Evolutionary conservation across 2,113 vertebrate species (phyloP), one percentile per base, ranked within the genome.

Genomic region (Vulpes lagopus): DNA sequence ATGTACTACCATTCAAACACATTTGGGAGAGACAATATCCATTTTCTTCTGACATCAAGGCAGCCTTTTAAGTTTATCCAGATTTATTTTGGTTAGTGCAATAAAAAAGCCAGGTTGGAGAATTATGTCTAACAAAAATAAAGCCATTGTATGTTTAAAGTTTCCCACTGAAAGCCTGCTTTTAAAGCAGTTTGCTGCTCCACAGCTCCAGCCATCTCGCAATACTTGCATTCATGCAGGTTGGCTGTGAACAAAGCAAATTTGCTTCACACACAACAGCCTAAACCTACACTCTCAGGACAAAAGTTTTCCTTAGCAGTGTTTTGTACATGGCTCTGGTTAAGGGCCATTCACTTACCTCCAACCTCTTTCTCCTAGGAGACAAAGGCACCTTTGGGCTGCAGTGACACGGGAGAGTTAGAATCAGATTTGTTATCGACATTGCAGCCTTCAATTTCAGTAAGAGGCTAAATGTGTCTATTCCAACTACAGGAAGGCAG

Each of bases 371-470:
- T 98, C 92, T 98, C 96, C 78, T 89, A 91, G 87, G 95, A 98
- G 93, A 98, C 98, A 98, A 98, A 98, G 97, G 88, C 96, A 98
- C 95, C 95, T 97, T 98, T 97, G 97, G 97, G 97, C 76, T 97
- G 94, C 94, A 94, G 87, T 85, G 98, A 98, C 96, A 94, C 3
- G 27, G 80, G 97, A 96, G 97, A 97, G 84, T 96, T 90, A 92
- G 94, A 95, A 97, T 98, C 98, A 98, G 97, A 97, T 97, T 97
- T 96, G 98, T 96, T 97, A 97, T 98, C 97, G 0, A 92, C 91
- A 88, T 92, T n/a, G 96, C 94, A 97, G 96, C 96, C 97, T 96
- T 97, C 89, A 82, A 8, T 97, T 98, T 98, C 94, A 97, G 94
- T 93, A 78, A 97, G 96, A 97, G 96, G 86, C 96, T 92, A 92